Base-by-base conservation (phyloP, 2,797 vertebrate genomes). In the Lacerta agilis region DNA sequence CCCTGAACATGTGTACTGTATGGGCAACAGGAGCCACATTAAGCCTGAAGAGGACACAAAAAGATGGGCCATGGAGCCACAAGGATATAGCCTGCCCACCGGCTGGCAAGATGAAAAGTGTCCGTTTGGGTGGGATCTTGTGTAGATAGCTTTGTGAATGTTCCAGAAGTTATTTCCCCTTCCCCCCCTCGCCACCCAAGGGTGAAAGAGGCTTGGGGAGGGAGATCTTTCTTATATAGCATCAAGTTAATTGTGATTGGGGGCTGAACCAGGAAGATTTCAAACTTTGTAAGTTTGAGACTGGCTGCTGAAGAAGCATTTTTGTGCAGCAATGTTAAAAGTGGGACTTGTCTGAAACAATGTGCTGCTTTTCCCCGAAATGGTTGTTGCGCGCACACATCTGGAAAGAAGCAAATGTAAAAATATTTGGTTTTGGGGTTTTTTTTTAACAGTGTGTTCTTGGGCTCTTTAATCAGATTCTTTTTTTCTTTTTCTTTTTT, bases 401-500 rank as follows among this genome's bases (percentile, higher is more conserved):
- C 27, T 88, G 90, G 91, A 92, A 90, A 91, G 69, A 1, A 45
- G 75, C 87, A 88, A 93, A 87, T 94, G 86, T 94, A 91, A 92
- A 93, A 86, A 86, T 29, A 87, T 89, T 92, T 93, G 93, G 36
- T 87, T 7, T 0, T 91, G 93, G 49, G 3, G 92, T 92, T 80
- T 33, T 33, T 33, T 76, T 0, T 88, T 0, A 36, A 93, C 86
- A 91, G 91, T 90, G 87, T 94, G 90, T 91, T 5, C 82, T 2
- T 0, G 45, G 61, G 85, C 92, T 94, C 66, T 84, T 66, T 87
- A 90, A 86, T 87, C 58, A 71, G 64, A 55, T 45, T 20, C 69
- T 61, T 64, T 76, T 66, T 67, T 41, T 55, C 90, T 91, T 55
- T 55, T 55, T 87, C 87, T 82, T 91, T 94, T 89, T 93, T 94